Conservation (phyloP, 2,797 vertebrate species). For the Spatula clypeata region DNA sequence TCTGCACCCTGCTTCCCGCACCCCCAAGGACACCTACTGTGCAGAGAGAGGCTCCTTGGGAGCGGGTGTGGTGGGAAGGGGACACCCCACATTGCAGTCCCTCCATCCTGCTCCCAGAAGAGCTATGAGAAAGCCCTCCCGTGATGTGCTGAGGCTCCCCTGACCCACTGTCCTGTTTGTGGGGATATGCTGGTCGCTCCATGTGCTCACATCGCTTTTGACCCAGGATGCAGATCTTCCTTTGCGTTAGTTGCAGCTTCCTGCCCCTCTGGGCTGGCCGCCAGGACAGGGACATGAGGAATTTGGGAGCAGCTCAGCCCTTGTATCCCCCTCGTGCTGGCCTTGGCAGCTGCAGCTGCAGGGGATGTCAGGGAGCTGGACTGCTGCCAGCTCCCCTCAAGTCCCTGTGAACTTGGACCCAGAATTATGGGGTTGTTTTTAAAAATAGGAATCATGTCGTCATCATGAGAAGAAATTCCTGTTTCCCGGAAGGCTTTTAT, state of each 20-base stretch:
- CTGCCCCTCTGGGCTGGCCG: neutral
- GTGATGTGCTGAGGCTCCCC: neutral
- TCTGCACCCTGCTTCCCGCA: neutral
- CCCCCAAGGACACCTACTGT: neutral
- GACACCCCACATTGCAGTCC: neutral
- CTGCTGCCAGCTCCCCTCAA: neutral
- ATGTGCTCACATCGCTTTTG: no score
- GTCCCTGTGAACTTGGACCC: neutral
- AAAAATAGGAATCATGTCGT: neutral
- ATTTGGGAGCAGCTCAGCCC: neutral
- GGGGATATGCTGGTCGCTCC: neutral
- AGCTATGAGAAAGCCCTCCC: no score
- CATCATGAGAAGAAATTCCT: neutral
- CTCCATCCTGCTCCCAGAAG: neutral
- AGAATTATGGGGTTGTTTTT: neutral
- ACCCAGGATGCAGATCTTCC: neutral
- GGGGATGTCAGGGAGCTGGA: neutral
- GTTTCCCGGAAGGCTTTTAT: neutral
- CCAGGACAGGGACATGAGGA: neutral
- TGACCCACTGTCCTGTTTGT: neutral
- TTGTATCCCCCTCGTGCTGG: neutral
- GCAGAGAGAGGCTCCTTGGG: neutral
- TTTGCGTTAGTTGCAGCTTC: neutral
- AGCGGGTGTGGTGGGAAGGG: neutral
- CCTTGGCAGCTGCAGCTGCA: neutral